Conservation (phyloP, 2,888 invertebrate genomes). For the Sycophila texana region DNA sequence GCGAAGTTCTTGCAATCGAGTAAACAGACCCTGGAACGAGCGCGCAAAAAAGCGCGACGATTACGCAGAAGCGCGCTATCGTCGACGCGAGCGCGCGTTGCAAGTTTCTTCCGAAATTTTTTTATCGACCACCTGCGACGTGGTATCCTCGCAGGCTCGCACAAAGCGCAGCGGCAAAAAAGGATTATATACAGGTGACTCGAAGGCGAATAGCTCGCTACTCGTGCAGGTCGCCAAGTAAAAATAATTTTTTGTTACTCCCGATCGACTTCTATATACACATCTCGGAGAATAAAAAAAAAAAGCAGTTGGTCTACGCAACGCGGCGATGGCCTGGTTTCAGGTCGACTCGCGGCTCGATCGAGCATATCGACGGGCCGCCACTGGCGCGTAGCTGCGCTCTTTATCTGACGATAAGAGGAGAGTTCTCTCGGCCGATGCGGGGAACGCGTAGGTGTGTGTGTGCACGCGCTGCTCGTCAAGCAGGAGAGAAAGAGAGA, state of each 20-base stretch:
- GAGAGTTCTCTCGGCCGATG: neutral
- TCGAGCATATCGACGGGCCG: conserved; percentile 28
- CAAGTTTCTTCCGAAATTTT: conserved; percentile 33
- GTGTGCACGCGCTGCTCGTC: neutral
- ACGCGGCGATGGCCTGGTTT: conserved; percentile 53
- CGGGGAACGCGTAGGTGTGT: conserved; percentile 18
- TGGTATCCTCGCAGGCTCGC: no score
- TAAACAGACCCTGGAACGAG: no score
- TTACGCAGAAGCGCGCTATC: no score
- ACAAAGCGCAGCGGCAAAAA: no score
- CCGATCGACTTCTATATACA: conserved; percentile 40
- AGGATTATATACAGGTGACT: no score
- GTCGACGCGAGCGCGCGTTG: no score
- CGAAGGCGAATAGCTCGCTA: neutral
- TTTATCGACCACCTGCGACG: conserved; percentile 1
- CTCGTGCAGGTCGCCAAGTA: conserved; percentile 33
- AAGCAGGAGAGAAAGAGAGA: neutral
- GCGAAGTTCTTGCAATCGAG: no score
- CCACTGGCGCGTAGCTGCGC: neutral
- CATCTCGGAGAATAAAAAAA: conserved; percentile 35
- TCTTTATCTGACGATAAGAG: conserved; percentile 48
- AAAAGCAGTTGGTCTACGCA: conserved; percentile 50
- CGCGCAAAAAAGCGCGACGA: no score
- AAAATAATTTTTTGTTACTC: conserved; percentile 52
- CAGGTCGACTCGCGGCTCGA: conserved; percentile 16